Evolutionary conservation across 2,888 invertebrate species (phyloP), one percentile per base, ranked within the genome.

Genomic region (Halocaridina rubra): DNA sequence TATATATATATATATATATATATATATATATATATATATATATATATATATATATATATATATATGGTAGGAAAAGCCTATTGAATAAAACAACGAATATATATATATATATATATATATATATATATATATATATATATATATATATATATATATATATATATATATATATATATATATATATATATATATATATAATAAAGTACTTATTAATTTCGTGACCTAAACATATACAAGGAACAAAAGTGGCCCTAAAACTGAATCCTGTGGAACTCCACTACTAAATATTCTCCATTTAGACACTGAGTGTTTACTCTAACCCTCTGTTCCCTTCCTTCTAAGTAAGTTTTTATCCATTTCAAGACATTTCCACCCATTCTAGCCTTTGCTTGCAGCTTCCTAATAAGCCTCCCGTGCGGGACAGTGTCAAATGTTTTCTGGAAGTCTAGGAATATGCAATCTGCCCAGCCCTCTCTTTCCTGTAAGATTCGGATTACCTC

Each of bases 91-190:
- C n/a, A n/a, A n/a, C 8, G 19, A 3, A 53, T 7, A 3, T 53
- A 3, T 64, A 69, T n/a, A 30, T 69, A 69, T 69, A 69, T 29
- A 29, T 69, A 69, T 69, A 69, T 69, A 69, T 69, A 29, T 69
- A 69, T 69, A 30, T 69, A 29, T 69, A 69, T 69, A 69, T 69
- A 69, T 69, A 30, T 69, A 30, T 69, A 30, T 69, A 30, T 69
- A 69, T 69, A 69, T 69, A 69, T 69, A 69, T 69, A 69, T 69
- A 69, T 69, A 69, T 69, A 69, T 69, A 64, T 64, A 64, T 64
- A 64, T 64, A 64, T 69, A 3, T 69, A 32, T 30, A 3, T 69
- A n/a, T 67, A 24, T 67, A 24, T 24, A 24, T 67, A 24, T 64
- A 19, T 64, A 64, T 64, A 10, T 8, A 64, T 4, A 10, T 8